phyloP scores from a whole-genome alignment of 2,797 vertebrate species.

The Amblyraja radiata region DNA sequence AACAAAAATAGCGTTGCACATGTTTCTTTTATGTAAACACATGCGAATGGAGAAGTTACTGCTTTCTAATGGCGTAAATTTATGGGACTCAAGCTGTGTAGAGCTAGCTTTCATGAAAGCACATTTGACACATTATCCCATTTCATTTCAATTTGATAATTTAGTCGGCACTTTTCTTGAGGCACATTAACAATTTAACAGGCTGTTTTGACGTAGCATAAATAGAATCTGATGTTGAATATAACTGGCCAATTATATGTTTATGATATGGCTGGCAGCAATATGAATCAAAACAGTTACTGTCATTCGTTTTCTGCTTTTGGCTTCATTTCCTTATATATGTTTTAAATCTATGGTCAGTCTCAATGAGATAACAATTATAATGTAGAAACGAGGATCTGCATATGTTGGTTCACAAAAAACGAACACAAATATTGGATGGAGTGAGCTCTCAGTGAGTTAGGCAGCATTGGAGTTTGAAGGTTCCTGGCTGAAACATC shows the following conservation, averaged over 20 bases:
- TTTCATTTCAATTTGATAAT: constrained; percentile 30
- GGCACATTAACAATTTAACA: not conserved
- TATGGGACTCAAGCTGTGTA: constrained; percentile 19
- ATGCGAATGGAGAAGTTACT: not conserved
- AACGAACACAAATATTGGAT: no score
- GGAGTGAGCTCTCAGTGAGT: no score
- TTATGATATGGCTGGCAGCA: not conserved
- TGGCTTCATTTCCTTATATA: not conserved
- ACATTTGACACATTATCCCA: constrained; percentile 26
- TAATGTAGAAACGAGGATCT: not conserved
- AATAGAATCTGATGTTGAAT: constrained; percentile 27
- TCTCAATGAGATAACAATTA: not conserved
- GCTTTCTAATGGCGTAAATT: constrained; percentile 4
- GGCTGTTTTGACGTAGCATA: not conserved
- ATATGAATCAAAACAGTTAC: constrained; percentile 19
- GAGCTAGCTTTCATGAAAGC: not conserved
- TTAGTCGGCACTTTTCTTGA: constrained; percentile 1
- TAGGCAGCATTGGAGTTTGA: no score
- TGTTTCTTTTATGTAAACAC: constrained; percentile 20
- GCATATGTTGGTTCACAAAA: no score
- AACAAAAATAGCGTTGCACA: constrained; percentile 12
- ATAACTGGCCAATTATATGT: not conserved
- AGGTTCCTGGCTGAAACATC: no score
- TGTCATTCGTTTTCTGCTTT: not conserved
- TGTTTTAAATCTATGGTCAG: not conserved